Evolutionary conservation across 2,113 vertebrate species (phyloP).

Genomic region (Phoenicopterus ruber): DNA sequence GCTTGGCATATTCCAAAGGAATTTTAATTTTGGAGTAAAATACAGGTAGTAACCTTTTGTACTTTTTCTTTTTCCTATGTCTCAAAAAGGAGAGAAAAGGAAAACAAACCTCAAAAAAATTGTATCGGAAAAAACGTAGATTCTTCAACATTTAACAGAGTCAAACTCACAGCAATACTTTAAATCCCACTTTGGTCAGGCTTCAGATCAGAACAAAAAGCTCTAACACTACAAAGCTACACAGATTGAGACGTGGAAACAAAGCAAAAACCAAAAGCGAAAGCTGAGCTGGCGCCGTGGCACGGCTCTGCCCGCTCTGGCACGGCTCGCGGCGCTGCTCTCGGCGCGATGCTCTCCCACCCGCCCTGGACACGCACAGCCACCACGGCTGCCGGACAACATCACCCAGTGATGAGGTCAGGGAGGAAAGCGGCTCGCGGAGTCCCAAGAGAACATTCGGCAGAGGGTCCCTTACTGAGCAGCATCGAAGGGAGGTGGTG

Average conservation of each 20-base stretch:
- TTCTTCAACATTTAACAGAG: neutral
- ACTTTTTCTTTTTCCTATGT: neutral
- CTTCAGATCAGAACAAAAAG: neutral
- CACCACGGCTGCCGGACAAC: neutral
- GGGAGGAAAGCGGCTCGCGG: neutral
- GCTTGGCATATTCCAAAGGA: neutral
- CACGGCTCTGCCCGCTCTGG: neutral
- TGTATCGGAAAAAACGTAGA: neutral
- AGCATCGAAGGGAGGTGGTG: neutral
- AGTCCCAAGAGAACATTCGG: no score
- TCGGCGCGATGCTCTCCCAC: no score
- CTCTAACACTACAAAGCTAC: neutral
- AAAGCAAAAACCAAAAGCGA: neutral
- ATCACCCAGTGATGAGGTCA: neutral
- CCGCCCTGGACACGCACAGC: neutral
- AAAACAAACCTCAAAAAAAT: neutral
- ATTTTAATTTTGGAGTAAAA: neutral
- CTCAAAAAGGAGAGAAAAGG: neutral
- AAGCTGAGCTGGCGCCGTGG: no score
- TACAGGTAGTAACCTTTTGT: neutral
- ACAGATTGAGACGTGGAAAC: neutral
- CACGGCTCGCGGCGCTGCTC: accelerated
- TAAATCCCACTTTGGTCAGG: neutral
- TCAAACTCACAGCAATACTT: neutral
- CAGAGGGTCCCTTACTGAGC: no score